Percentiles rank a stretch among this genome's conserved stretches.
These are phyloP conservation scores for Channa maculata DNA, from an alignment of 2,113 vertebrate genomes.

Conservation along the genomic window DNA sequence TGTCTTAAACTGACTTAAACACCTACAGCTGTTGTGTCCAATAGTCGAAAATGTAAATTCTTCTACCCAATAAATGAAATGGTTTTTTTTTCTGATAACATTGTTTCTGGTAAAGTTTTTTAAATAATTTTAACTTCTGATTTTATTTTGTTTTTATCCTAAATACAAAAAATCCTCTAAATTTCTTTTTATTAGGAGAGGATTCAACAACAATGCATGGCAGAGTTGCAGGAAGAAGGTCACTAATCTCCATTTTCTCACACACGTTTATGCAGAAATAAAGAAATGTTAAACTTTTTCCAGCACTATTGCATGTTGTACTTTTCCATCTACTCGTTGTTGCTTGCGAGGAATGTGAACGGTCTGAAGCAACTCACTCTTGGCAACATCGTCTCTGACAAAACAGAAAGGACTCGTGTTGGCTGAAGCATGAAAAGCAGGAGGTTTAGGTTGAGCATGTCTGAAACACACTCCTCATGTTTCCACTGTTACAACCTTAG, in stretches of 20 bases:
- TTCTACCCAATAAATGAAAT: slow-evolving; percentile 52
- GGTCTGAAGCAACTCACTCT: slow-evolving; percentile 36
- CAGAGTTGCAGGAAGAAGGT: no score
- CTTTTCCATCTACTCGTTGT: slow-evolving; percentile 48
- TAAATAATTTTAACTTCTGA: background rate
- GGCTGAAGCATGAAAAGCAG: slow-evolving; percentile 55
- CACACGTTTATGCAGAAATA: no score
- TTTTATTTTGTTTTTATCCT: no score
- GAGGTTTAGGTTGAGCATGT: slow-evolving; percentile 14
- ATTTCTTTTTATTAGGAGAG: background rate
- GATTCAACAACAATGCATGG: no score
- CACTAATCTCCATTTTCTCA: no score
- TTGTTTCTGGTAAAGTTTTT: background rate
- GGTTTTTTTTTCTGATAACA: slow-evolving; percentile 27
- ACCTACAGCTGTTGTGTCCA: slow-evolving; percentile 20
- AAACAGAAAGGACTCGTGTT: slow-evolving; percentile 46
- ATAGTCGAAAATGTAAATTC: slow-evolving; percentile 36
- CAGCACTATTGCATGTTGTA: slow-evolving; percentile 20
- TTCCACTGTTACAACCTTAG: slow-evolving; percentile 3
- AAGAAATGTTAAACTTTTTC: no score
- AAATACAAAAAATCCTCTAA: background rate
- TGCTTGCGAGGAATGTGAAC: slow-evolving; percentile 44
- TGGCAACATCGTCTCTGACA: slow-evolving; percentile 45
- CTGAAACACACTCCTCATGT: slow-evolving; percentile 27
- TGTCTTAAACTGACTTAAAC: slow-evolving; percentile 4